Percentiles rank a stretch among this genome's conserved stretches.
Conservation (phyloP, 1,140 invertebrate genomes). For the Eurosta solidaginis region DNA sequence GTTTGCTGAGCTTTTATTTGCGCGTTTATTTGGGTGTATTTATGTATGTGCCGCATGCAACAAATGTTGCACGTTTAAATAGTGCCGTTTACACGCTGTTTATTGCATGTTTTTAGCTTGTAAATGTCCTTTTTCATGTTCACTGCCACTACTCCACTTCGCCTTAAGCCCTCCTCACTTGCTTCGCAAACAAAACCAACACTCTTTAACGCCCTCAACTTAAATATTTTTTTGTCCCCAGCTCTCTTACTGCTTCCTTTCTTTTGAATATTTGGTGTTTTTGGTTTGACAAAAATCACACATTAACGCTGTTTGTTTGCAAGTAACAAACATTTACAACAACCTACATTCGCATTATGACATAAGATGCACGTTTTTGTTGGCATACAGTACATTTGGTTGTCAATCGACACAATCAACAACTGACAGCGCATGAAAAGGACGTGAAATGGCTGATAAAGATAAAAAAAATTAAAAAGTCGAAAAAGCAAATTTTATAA, state of each 20-base stretch:
- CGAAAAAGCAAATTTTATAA: background rate
- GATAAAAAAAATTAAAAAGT: background rate
- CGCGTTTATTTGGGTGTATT: background rate
- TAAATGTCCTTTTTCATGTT: constrained; percentile 25
- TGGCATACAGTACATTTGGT: background rate
- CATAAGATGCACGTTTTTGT: constrained; percentile 36
- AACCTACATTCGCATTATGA: constrained; percentile 36
- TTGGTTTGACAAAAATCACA: constrained; percentile 34
- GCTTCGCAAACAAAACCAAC: too few relatives aligned
- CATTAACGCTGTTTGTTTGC: constrained; percentile 32
- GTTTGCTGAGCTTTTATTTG: background rate
- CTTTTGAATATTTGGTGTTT: constrained; percentile 24
- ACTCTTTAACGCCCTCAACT: too few relatives aligned
- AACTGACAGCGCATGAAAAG: constrained; percentile 5
- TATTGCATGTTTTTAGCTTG: constrained; percentile 27
- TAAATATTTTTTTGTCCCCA: background rate
- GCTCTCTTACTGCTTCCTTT: background rate
- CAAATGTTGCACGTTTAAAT: constrained; percentile 19
- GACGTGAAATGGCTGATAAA: background rate
- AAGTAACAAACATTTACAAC: background rate
- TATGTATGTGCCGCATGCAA: background rate
- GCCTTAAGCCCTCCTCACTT: background rate
- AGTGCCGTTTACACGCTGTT: constrained; percentile 22
- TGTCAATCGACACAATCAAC: constrained; percentile 22
- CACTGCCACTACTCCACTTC: background rate